phyloP scores from a whole-genome alignment of 2,113 vertebrate species.

The Ophthalmolycus amberensis region DNA sequence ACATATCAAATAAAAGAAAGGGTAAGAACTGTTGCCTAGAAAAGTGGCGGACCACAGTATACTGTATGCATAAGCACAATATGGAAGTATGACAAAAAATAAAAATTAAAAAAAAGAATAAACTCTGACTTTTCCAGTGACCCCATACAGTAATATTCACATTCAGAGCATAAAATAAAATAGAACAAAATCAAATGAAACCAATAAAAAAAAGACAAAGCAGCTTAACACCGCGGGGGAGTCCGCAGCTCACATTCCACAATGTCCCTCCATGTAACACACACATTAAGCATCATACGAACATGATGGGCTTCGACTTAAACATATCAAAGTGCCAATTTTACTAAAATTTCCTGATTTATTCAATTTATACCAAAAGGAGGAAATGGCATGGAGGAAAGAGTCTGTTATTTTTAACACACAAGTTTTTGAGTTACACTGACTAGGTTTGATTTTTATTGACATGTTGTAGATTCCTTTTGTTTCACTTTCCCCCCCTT shows the following conservation, averaged over 20 bases:
- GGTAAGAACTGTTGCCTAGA: conserved; percentile 77
- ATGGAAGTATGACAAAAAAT: conserved; percentile 89
- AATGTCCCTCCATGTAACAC: conserved; percentile 81
- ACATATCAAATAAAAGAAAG: conserved; percentile 85
- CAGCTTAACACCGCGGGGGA: conserved; percentile 84
- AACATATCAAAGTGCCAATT: conserved; percentile 99
- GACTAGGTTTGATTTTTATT: conserved; percentile 77
- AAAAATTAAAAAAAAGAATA: conserved; percentile 85
- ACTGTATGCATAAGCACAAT: conserved; percentile 84
- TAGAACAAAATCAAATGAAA: conserved; percentile 68
- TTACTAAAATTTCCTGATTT: conserved; percentile 99
- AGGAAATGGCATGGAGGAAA: conserved; percentile 93
- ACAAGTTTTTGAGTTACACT: conserved; percentile 81
- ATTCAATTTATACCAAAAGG: conserved; percentile 98
- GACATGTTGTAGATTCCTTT: conserved; percentile 64
- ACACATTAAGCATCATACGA: conserved; percentile 87
- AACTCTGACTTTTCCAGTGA: conserved; percentile 93
- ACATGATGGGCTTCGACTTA: conserved; percentile 94
- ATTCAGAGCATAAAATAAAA: conserved; percentile 87
- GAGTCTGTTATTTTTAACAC: conserved; percentile 86
- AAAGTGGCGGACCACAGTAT: conserved; percentile 87
- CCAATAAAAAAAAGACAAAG: conserved; percentile 69
- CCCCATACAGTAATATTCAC: conserved; percentile 91
- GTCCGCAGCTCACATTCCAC: conserved; percentile 85
- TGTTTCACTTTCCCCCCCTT: conserved; percentile 73